These are phyloP conservation scores for Drosophila rubida DNA, from an alignment of 2,888 invertebrate species.

Conservation along the genomic window DNA sequence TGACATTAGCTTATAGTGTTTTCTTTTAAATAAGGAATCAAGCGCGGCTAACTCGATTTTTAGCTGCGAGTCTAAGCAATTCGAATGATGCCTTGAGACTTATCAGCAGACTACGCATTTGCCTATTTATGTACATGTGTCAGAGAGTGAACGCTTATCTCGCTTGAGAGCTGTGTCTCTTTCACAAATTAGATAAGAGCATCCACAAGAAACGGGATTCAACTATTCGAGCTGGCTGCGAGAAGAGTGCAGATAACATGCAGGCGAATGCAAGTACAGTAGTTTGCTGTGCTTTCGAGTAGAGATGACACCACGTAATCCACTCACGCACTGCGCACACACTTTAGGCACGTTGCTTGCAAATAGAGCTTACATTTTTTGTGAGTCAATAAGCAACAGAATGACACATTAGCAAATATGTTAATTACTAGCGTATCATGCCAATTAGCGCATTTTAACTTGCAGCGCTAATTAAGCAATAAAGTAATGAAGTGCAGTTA, in stretches of 20 bases:
- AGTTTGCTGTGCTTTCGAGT: neutral
- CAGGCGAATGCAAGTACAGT: neutral
- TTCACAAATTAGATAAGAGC: conserved; percentile 23
- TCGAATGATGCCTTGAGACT: neutral
- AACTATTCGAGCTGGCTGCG: conserved; percentile 15
- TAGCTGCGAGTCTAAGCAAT: neutral
- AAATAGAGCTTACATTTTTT: neutral
- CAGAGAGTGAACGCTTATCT: conserved; percentile 31
- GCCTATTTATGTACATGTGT: neutral
- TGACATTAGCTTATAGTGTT: neutral
- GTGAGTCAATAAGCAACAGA: too few relatives aligned
- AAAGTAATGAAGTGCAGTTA: neutral
- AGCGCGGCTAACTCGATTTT: neutral
- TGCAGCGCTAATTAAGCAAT: neutral
- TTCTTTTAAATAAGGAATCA: neutral
- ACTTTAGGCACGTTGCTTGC: neutral
- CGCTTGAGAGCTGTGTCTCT: conserved; percentile 4
- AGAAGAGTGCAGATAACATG: conserved; percentile 9
- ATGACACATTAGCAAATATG: neutral
- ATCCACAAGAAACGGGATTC: conserved; percentile 4
- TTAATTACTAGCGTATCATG: neutral
- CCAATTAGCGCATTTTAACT: neutral
- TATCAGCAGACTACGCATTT: conserved; percentile 19
- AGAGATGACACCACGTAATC: neutral
- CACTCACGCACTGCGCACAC: neutral